Base-by-base conservation (phyloP, 1,140 invertebrate species). In the Nephila pilipes region DNA sequence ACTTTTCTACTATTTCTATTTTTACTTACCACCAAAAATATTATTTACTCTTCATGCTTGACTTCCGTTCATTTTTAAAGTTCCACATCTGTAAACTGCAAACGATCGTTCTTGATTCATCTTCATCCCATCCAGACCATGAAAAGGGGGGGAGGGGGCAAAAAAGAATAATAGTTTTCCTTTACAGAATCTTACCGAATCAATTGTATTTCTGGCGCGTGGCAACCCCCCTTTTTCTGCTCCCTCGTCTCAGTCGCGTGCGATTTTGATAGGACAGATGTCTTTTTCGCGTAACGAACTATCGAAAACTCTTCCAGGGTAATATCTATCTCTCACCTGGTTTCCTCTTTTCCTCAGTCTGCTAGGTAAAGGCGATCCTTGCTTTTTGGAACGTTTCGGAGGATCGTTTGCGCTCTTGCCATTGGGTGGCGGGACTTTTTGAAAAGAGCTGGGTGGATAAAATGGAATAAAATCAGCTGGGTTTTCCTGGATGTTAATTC, bases 251-350 rank as follows among this genome's bases (percentile, higher is more conserved):
- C 6, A 2, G 46, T 88, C 87, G 60, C 87, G 87, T 80, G 87
- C 69, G 32, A 18, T 18, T 79, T 25, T 54, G n/a, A n/a, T 8
- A 69, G 3, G 32, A 60, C 87, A 88, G 87, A 88, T 88, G 87
- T 38, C 25, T 32, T 32, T 69, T 69, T 87, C 55, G 32, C 22
- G n/a, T 60, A 87, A 87, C 85, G 85, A 87, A 87, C 85, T 60
- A 69, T 25, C 58, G 25, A 36, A 58, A 87, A 36, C 55, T 69
- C 85, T 88, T 88, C 63, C 46, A 32, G n/a, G 65, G 65, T 16
- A 29, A n/a, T 79, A 25, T 38, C n/a, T 36, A 18, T 60, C 80
- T 60, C 80, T 92, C 91, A 92, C 91, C 90, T 92, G 90, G 90
- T 65, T 60, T 75, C 55, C 69, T n/a, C 60, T 75, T 92, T 75